These are phyloP conservation scores for Oncopodura yosiiana DNA, from an alignment of 1,140 invertebrate genomes.

Conservation along the genomic window DNA sequence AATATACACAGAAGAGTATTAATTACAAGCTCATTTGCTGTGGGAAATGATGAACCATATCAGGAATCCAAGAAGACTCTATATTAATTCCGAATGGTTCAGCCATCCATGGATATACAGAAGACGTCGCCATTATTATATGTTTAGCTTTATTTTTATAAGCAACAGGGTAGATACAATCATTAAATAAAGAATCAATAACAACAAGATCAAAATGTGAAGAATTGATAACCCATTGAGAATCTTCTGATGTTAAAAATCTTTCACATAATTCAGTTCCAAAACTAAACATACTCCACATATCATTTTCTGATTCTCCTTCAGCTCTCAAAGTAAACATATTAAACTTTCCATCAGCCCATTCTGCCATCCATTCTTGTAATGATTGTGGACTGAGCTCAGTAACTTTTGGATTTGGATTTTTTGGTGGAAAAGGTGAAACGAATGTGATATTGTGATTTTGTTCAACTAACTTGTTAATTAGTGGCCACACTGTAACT, in stretches of 20 bases:
- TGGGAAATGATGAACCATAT: background rate
- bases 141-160: conserved; percentile 49
- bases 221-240: conserved; percentile 2
- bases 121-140: background rate
- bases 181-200: conserved; percentile 64
- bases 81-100: conserved; percentile 9
- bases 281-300: too few species aligned
- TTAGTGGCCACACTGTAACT: conserved; percentile 17
- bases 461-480: background rate
- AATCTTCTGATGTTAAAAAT: background rate
- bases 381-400: conserved; percentile 2
- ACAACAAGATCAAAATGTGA: conserved; percentile 53
- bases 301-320: too few species aligned
- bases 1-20: background rate
- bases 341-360: too few species aligned
- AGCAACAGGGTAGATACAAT: conserved; percentile 60
- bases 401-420: conserved; percentile 10
- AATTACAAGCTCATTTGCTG: conserved; percentile 15
- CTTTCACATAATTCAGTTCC: background rate
- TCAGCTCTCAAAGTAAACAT: too few species aligned
- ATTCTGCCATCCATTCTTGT: too few species aligned
- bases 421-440: conserved; percentile 10
- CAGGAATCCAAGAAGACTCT: conserved; percentile 17
- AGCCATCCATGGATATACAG: background rate
- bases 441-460: conserved; percentile 22